Evolutionary conservation across 1,140 invertebrate species (phyloP), one percentile per base, ranked within the genome.

Genomic region (Drosophila simulans): DNA sequence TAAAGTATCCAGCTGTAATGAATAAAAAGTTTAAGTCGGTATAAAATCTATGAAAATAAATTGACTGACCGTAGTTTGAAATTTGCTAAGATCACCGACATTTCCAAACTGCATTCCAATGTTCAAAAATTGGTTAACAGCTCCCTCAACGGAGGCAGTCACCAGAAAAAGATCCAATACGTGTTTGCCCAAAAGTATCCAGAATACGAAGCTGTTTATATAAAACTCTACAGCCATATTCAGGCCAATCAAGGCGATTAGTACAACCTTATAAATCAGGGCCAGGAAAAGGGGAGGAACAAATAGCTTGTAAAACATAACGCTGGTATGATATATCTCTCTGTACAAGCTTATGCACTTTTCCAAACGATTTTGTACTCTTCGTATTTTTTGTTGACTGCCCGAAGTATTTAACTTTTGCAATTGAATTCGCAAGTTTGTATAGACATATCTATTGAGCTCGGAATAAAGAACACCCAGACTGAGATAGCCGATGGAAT

Each of bases 261-360:
- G 7, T 5, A 65, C 0, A 1, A 60, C 48, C 1, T 66, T 70
- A 4, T 73, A 15, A 0, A 74, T 1, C 3, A 88, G 8, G 0
- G 45, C 34, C 12, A 77, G 15, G 8, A 59, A 79, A 0, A 83
- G 43, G 0, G 71, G 52, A 0, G 55, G 7, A 7, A 79, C 53
- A 2, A 83, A 65, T 1, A 83, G 15, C 8, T 25, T 20, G 11
- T 77, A 66, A 15, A 89, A 80, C 0, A 2, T 10, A 5, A 11
- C 8, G 4, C 42, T 53, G 22, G 73, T 25, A 5, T 45, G 22
- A 4, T 64, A 55, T 7, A 88, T 74, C 12, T 73, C 79, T 12
- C 60, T 35, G 17, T 88, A 89, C 3, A 88, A 48, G n/a, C 52
- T 31, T 5, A 83, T 10, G 27, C 76, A 88, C n/a, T 80, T 74